These are phyloP conservation scores for Pollenia griseotomentosa DNA, from an alignment of 2,888 invertebrate species.

Conservation along the genomic window DNA sequence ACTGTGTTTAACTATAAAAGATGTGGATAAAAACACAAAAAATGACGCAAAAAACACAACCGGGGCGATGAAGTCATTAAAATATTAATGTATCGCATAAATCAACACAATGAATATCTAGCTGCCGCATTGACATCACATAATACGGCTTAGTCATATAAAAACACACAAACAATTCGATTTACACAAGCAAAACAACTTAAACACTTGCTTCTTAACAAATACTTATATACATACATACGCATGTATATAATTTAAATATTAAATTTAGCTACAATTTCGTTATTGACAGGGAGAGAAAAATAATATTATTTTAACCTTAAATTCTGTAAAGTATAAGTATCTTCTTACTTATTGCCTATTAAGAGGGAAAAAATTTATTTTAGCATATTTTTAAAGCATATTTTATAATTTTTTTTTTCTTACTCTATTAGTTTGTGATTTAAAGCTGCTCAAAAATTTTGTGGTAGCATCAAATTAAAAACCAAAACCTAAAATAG, in stretches of 20 bases:
- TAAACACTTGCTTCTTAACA: background rate
- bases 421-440: too few species aligned
- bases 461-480: too few species aligned
- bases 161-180: constrained; percentile 12
- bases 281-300: background rate
- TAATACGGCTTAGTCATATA: background rate
- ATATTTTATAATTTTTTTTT: too few species aligned
- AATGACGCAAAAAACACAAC: background rate
- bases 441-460: too few species aligned
- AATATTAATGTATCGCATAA: constrained; percentile 73
- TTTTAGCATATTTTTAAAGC: too few species aligned
- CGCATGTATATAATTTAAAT: background rate
- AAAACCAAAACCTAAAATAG: too few species aligned
- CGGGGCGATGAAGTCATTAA: constrained; percentile 71
- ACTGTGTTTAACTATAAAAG: constrained; percentile 13
- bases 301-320: background rate
- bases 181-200: background rate
- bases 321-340: background rate
- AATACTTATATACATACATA: background rate
- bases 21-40: constrained; percentile 9
- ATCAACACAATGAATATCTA: constrained; percentile 61
- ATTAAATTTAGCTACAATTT: background rate
- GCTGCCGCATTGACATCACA: constrained; percentile 31
- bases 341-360: background rate
- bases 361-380: background rate